These are phyloP conservation scores for Cyprinodon brontotheroides DNA, from an alignment of 2,113 vertebrate genomes.

Conservation along the genomic window DNA sequence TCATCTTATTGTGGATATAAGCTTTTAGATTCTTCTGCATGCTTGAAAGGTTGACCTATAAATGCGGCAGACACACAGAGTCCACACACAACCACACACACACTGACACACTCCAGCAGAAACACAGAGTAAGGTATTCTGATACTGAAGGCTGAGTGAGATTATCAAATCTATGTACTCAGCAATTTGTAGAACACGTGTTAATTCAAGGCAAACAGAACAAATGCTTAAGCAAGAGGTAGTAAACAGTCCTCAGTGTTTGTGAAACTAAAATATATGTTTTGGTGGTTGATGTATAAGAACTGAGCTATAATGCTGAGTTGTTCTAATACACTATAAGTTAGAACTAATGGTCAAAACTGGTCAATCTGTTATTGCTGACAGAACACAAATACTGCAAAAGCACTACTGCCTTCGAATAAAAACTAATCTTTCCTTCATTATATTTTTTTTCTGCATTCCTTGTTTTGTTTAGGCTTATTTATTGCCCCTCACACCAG, in stretches of 20 bases:
- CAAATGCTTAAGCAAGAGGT: slow-evolving; percentile 29
- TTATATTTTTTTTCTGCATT: slow-evolving; percentile 5
- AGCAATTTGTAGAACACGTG: slow-evolving; percentile 57
- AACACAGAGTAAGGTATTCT: slow-evolving; percentile 22
- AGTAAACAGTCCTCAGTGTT: slow-evolving; percentile 41
- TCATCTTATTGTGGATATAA: slow-evolving; percentile 34
- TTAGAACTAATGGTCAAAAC: slow-evolving; percentile 35
- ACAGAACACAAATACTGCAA: slow-evolving; percentile 34
- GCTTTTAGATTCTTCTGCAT: slow-evolving; percentile 26
- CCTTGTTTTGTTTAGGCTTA: not conserved
- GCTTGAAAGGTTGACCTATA: slow-evolving; percentile 47
- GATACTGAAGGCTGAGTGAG: slow-evolving; percentile 30
- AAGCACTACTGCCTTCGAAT: slow-evolving; percentile 3
- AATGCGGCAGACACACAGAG: slow-evolving; percentile 21
- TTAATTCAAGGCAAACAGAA: slow-evolving; percentile 52
- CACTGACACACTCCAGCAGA: slow-evolving; percentile 6
- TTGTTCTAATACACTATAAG: slow-evolving; percentile 44
- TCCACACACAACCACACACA: slow-evolving; percentile 21
- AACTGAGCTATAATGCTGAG: slow-evolving; percentile 46
- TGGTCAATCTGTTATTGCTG: slow-evolving; percentile 53
- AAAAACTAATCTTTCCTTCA: slow-evolving; percentile 11
- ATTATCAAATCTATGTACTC: slow-evolving; percentile 53
- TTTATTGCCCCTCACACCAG: not conserved
- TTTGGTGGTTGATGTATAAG: slow-evolving; percentile 4
- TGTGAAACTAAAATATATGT: slow-evolving; percentile 19